A percentile compares a stretch with the other conserved stretches of the same genome.
Evolutionary conservation across 92 coral and sea anemone species (phyloP).

Genomic region (Porites divaricata): DNA sequence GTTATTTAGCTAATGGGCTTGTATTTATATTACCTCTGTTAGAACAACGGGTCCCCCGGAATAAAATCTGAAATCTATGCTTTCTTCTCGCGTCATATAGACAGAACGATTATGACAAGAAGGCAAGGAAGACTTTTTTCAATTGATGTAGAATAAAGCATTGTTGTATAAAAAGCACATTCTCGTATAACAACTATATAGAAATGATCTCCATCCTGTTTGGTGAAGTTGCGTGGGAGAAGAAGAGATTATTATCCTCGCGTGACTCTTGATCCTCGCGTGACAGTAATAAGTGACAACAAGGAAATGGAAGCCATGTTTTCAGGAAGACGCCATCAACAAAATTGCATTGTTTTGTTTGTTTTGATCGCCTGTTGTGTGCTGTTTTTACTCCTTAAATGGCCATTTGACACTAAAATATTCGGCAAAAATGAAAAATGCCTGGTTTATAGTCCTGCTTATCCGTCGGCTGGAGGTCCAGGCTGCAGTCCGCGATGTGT

Average conservation of each 20-base stretch:
- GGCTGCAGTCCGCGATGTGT: slow-evolving; percentile 48
- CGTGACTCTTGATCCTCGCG: background rate
- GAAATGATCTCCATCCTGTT: too few relatives aligned
- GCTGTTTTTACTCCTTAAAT: background rate
- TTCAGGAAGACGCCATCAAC: background rate
- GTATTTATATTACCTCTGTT: too few relatives aligned
- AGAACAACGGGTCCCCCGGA: too few relatives aligned
- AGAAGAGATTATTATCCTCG: background rate
- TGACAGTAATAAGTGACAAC: background rate
- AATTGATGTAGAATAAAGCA: too few relatives aligned
- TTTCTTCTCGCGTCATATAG: too few relatives aligned
- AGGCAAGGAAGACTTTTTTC: too few relatives aligned
- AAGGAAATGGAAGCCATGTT: background rate
- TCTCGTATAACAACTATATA: too few relatives aligned
- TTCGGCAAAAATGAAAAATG: background rate
- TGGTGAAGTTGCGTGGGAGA: too few relatives aligned
- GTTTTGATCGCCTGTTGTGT: background rate
- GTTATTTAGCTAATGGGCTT: too few relatives aligned
- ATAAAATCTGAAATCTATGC: too few relatives aligned
- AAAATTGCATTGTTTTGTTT: background rate
- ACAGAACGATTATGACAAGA: too few relatives aligned
- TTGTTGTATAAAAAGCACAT: too few relatives aligned
- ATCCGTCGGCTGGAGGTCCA: slow-evolving; percentile 56
- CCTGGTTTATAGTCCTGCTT: slow-evolving; percentile 2
- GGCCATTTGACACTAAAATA: background rate